Base-by-base conservation (phyloP, 2,888 invertebrate species). In the Diaperis boleti region DNA sequence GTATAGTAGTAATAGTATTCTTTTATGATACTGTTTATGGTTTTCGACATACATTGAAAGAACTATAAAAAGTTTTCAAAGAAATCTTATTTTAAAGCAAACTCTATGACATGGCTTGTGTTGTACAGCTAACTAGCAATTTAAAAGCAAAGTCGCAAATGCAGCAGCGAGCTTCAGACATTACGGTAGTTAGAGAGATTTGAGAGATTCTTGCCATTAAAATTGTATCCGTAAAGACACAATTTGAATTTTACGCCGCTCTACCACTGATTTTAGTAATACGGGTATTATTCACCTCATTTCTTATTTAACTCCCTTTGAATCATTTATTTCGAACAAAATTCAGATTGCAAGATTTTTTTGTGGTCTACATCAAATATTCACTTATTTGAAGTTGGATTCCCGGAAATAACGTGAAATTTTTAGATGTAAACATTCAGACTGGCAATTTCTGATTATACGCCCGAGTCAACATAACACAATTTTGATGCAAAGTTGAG, bases 121-220 rank as follows among this genome's bases (percentile, higher is more conserved):
- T 56, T 45, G 45, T 14, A 56, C 29, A 55, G 8, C 44, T 59
- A 59, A 59, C 59, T 49, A 49, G 41, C 59, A 59, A 59, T 59
- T 59, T 59, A 49, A 49, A 44, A 18, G 56, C 56, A 45, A 56
- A 45, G 35, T 56, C 56, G 44, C 33, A 18, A 41, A 41, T n/a
- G n/a, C n/a, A 17, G 59, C 37, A 47, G 20, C 29, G 26, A 22
- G 45, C 39, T 39, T 59, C 26, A 39, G 35, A 41, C 26, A 31
- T 49, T 31, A 49, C 47, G 45, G 59, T 49, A 41, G 59, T 57
- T 57, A 47, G 47, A 47, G 37, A 22, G 57, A 45, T 57, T 57
- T 57, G 37, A 47, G 37, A 37, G 45, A 57, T 47, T 17, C 45
- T 29, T 45, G 13, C 41, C 49, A 49, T 49, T 59, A 49, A 59